A percentile compares a stretch with the other conserved stretches of the same genome.
Evolutionary conservation across 2,888 invertebrate species (phyloP).

Genomic region (Nomada flava): DNA sequence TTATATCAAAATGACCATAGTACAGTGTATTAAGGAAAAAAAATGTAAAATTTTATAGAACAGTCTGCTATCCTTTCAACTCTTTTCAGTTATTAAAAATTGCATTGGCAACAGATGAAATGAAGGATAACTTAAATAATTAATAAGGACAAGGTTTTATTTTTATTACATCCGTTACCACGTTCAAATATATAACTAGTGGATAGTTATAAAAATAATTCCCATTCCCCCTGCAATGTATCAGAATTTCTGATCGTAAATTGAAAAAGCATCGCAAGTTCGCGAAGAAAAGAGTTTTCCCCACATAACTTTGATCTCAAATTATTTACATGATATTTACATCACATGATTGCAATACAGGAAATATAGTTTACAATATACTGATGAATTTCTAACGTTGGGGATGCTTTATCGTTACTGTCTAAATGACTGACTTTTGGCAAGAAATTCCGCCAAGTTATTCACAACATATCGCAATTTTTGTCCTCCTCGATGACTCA

Average conservation of each 20-base stretch:
- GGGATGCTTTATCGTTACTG: not conserved
- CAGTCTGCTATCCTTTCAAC: slow-evolving; percentile 14
- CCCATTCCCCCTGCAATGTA: not conserved
- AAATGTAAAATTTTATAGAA: slow-evolving; percentile 9
- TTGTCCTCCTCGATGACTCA: slow-evolving; percentile 40
- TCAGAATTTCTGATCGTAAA: not conserved
- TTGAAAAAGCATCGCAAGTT: not conserved
- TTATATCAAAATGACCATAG: slow-evolving; percentile 1
- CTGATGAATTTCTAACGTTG: not conserved
- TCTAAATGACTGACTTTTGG: not conserved
- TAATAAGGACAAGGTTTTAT: not conserved
- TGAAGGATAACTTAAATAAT: not conserved
- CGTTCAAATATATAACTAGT: not conserved
- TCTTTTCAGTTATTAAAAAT: slow-evolving; percentile 10
- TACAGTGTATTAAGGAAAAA: not conserved
- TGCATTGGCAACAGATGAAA: not conserved
- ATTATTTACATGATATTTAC: not conserved
- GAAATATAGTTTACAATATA: not conserved
- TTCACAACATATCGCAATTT: slow-evolving; percentile 8
- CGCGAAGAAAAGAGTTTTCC: too few species aligned
- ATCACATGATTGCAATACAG: not conserved
- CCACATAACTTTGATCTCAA: not conserved
- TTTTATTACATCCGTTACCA: not conserved
- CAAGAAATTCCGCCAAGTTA: not conserved
- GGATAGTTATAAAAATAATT: not conserved